phyloP scores from a whole-genome alignment of 2,113 vertebrate species.

The Limanda limanda region DNA sequence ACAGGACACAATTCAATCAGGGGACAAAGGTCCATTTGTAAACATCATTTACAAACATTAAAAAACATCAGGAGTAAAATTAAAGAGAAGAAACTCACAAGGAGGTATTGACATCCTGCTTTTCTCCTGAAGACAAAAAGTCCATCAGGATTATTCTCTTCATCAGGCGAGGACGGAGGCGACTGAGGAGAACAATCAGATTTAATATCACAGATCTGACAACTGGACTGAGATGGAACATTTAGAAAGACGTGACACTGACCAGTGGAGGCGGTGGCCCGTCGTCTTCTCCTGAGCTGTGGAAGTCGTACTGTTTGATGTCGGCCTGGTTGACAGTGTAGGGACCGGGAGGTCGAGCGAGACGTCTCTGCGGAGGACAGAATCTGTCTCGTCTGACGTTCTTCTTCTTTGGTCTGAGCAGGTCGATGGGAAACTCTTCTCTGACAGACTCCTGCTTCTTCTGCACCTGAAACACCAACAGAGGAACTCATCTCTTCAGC shows the following conservation, averaged over 20 bases:
- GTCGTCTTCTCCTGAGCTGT: slow-evolving; percentile 95
- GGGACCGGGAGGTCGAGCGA: slow-evolving; percentile 82
- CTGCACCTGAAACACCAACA: slow-evolving; percentile 45
- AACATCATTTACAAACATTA: no score
- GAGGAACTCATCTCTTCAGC: background rate
- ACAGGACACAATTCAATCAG: background rate
- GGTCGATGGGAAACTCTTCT: slow-evolving; percentile 85
- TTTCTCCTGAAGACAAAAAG: slow-evolving; percentile 91
- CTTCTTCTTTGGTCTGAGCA: slow-evolving; percentile 90
- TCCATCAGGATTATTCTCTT: slow-evolving; percentile 93
- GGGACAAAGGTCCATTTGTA: background rate
- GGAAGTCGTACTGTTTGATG: slow-evolving; percentile 96
- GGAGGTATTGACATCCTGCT: slow-evolving; percentile 93
- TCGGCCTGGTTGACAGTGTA: slow-evolving; percentile 88
- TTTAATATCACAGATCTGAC: background rate
- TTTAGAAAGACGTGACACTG: slow-evolving; percentile 11
- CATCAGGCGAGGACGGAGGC: slow-evolving; percentile 89
- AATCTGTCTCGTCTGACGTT: slow-evolving; percentile 87
- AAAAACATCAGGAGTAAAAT: no score
- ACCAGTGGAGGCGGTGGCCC: slow-evolving; percentile 84
- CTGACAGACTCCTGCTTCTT: slow-evolving; percentile 85
- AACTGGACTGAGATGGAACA: background rate
- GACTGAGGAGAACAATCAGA: slow-evolving; percentile 74
- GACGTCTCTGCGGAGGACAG: slow-evolving; percentile 82
- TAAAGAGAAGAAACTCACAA: slow-evolving; percentile 67